Evolutionary conservation across 2,888 invertebrate species (phyloP).

Genomic region (Eupelmus urozonus): DNA sequence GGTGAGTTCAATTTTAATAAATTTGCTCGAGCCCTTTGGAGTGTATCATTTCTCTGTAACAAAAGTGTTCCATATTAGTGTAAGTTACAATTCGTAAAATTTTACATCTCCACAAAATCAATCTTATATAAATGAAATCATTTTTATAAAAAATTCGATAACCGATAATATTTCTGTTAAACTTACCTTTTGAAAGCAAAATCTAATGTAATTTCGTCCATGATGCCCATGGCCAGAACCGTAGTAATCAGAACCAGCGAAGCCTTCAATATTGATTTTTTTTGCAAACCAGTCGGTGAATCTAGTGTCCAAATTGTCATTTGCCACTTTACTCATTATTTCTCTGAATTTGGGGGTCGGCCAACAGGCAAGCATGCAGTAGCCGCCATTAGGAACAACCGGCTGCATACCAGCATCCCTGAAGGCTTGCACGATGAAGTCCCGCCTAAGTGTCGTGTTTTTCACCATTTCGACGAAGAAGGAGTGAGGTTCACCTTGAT

Average conservation of each 20-base stretch:
- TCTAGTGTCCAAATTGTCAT: not conserved
- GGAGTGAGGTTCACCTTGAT: not conserved
- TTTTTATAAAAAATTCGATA: not conserved
- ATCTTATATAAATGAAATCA: not conserved
- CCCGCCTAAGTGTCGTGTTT: constrained; percentile 87
- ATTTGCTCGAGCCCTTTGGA: not conserved
- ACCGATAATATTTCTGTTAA: not conserved
- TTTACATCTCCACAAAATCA: too few relatives aligned
- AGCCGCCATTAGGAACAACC: constrained; percentile 96
- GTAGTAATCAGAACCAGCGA: constrained; percentile 89
- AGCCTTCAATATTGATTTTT: constrained; percentile 77
- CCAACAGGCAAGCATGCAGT: constrained; percentile 97
- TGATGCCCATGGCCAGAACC: constrained; percentile 83
- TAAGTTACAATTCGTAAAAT: not conserved
- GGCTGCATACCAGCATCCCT: constrained; percentile 91
- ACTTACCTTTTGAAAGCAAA: constrained; percentile 94
- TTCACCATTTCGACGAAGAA: not conserved
- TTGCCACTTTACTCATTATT: constrained; percentile 66
- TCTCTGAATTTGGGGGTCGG: constrained; percentile 81
- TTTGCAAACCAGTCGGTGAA: not conserved
- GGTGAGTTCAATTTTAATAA: not conserved
- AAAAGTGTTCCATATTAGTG: not conserved
- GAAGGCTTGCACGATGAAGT: constrained; percentile 87
- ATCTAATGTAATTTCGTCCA: constrained; percentile 91
- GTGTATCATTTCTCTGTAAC: not conserved